These are phyloP conservation scores for Anarhynchus alexandrinus DNA, from an alignment of 2,113 vertebrate species.

Conservation along the genomic window DNA sequence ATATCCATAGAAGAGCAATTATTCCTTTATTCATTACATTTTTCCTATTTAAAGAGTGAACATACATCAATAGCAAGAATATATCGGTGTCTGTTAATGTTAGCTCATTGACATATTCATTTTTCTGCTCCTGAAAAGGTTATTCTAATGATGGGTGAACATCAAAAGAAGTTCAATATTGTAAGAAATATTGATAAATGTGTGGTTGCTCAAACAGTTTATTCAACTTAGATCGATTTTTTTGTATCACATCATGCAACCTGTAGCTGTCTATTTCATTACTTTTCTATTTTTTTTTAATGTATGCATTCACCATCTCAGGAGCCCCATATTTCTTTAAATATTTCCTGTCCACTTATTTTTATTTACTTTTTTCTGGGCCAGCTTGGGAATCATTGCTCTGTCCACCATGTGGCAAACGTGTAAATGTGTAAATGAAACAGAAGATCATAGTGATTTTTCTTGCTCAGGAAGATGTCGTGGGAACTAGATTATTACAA, in stretches of 20 bases:
- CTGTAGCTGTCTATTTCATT: neutral
- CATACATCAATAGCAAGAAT: neutral
- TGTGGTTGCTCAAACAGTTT: neutral
- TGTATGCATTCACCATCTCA: rapidly evolving
- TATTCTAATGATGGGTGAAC: neutral
- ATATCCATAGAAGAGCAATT: neutral
- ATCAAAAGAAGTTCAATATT: neutral
- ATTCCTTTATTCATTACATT: neutral
- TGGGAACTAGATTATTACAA: neutral
- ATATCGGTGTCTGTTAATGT: neutral
- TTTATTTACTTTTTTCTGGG: neutral
- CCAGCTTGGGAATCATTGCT: neutral
- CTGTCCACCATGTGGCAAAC: neutral
- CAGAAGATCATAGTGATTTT: neutral
- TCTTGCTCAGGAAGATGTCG: neutral
- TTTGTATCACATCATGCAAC: neutral
- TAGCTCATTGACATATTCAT: neutral
- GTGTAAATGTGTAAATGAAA: neutral
- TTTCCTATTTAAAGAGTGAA: neutral
- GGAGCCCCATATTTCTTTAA: neutral
- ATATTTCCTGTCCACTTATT: neutral
- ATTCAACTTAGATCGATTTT: neutral
- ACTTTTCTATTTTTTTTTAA: neutral
- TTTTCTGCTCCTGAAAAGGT: neutral
- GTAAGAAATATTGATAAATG: neutral